Evolutionary conservation across 2,113 vertebrate genomes (phyloP).

Genomic region (Nibea albiflora): DNA sequence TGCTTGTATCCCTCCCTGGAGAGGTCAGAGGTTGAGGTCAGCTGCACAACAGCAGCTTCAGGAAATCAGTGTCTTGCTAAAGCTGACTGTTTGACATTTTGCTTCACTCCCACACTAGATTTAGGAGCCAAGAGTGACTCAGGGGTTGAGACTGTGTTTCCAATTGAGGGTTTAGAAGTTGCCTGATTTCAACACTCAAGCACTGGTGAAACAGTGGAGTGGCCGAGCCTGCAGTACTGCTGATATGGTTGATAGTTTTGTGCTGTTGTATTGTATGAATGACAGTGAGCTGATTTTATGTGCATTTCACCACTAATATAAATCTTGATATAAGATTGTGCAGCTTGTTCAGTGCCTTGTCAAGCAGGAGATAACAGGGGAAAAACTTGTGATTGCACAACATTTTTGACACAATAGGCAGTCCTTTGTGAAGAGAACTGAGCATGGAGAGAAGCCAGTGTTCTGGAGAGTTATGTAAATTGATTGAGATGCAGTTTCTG

Average conservation of each 20-base stretch:
- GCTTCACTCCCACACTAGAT: background rate
- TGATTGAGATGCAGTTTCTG: background rate
- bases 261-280: background rate
- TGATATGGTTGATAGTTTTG: slow-evolving; percentile 17
- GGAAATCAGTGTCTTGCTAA: background rate
- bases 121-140: background rate
- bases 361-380: background rate
- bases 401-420: background rate
- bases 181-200: background rate
- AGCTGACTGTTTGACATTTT: slow-evolving; percentile 1
- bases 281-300: background rate
- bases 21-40: slow-evolving; percentile 32
- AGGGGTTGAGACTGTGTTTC: background rate
- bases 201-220: background rate
- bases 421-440: background rate
- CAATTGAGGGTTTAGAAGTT: background rate
- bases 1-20: background rate
- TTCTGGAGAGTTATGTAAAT: background rate
- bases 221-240: background rate
- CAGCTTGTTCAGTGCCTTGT: background rate
- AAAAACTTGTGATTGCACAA: background rate
- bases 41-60: background rate
- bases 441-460: background rate
- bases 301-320: slow-evolving; percentile 23
- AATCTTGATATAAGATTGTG: background rate